Percentiles rank a stretch among this genome's conserved stretches.
Evolutionary conservation across 2,113 vertebrate species (phyloP).

Genomic region (Casuarius casuarius): DNA sequence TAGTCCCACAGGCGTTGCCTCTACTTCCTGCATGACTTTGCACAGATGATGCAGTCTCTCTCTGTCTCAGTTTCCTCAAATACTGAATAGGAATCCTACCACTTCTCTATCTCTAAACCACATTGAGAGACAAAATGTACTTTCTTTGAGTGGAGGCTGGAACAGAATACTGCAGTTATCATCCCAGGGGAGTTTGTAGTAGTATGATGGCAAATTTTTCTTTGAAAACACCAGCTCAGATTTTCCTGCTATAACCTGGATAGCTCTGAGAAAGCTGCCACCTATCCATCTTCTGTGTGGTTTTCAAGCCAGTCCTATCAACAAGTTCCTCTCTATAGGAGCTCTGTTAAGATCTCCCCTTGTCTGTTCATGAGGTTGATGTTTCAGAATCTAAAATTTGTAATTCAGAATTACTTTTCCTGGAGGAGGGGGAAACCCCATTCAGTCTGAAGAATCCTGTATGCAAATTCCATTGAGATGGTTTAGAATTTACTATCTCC

Average conservation of each 20-base stretch:
- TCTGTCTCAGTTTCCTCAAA: not conserved
- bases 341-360: not conserved
- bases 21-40: not conserved
- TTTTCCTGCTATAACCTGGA: not conserved
- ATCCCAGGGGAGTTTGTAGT: not conserved
- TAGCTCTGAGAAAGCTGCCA: not conserved
- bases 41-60: not conserved
- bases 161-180: not conserved
- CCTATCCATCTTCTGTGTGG: not conserved
- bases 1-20: not conserved
- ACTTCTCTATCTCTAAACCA: not conserved
- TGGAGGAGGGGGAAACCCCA: not conserved
- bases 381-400: not conserved
- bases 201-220: not conserved
- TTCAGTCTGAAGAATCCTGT: not conserved
- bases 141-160: not conserved
- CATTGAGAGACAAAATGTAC: not conserved
- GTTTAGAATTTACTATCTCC: conserved; percentile 33
- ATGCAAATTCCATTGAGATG: conserved; percentile 3
- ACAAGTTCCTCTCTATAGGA: rapidly evolving
- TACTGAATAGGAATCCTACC: not conserved
- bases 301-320: not conserved
- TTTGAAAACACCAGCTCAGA: not conserved
- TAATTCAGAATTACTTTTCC: not conserved
- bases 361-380: not conserved